Conservation (phyloP, 2,113 vertebrate species). For the Damaliscus lunatus region DNA sequence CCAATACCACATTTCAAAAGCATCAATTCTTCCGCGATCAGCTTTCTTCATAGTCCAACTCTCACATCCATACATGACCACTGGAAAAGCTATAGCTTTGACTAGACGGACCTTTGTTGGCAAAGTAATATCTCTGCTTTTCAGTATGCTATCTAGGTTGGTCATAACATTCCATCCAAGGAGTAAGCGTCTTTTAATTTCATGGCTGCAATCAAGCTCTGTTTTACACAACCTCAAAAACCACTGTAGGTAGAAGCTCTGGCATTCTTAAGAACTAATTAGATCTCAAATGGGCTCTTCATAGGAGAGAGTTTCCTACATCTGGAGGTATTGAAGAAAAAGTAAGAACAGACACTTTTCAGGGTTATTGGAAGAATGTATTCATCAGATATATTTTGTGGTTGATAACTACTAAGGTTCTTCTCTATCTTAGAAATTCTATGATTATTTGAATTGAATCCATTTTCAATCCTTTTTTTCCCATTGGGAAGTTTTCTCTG, state of each 20-base stretch:
- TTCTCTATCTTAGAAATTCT: background rate
- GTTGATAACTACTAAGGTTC: background rate
- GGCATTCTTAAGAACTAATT: background rate
- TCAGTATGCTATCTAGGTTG: too few species aligned
- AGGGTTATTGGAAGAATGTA: background rate
- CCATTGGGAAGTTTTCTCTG: background rate
- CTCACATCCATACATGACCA: too few species aligned
- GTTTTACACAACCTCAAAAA: background rate
- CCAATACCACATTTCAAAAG: too few species aligned
- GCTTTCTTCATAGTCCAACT: too few species aligned
- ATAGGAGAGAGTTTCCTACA: background rate
- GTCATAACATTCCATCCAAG: too few species aligned
- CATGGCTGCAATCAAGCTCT: too few species aligned
- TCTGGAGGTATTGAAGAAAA: background rate
- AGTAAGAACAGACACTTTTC: background rate
- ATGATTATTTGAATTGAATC: background rate
- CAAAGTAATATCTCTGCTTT: too few species aligned
- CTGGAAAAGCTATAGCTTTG: too few species aligned
- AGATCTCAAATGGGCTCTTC: background rate
- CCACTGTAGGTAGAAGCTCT: background rate
- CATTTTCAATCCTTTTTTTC: background rate
- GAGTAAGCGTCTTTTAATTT: too few species aligned
- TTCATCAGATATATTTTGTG: background rate
- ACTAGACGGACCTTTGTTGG: too few species aligned
- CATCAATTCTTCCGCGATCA: accelerated